Conservation (phyloP, 2,113 vertebrate genomes). For the Eira barbara region DNA sequence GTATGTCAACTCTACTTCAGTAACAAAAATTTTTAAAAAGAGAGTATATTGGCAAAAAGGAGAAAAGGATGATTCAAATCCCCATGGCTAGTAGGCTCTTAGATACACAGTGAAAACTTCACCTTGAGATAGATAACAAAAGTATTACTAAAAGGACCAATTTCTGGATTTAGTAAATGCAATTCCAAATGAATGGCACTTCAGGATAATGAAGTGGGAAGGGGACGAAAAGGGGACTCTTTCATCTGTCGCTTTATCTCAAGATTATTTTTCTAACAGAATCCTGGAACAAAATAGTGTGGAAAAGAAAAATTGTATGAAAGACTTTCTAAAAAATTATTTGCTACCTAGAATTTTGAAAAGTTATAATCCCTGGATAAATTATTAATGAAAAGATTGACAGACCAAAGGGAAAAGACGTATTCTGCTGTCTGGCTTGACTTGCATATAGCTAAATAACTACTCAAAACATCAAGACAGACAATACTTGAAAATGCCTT, state of each 20-base stretch:
- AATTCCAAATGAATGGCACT: neutral
- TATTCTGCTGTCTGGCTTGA: neutral
- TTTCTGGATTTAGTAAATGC: neutral
- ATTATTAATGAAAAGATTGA: neutral
- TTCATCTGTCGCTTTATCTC: neutral
- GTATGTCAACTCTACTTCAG: neutral
- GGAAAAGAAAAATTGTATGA: neutral
- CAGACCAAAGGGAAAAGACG: neutral
- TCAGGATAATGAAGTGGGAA: too few species aligned
- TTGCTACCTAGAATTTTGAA: neutral
- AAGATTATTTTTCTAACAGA: neutral
- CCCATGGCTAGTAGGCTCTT: neutral
- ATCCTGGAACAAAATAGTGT: neutral
- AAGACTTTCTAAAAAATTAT: neutral
- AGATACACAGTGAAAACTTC: neutral
- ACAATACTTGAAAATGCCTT: neutral
- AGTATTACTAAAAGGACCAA: neutral
- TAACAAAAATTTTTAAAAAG: neutral
- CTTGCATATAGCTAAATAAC: neutral
- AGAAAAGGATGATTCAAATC: neutral
- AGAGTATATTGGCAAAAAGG: neutral
- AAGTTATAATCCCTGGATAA: neutral
- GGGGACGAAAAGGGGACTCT: neutral
- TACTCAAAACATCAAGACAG: neutral
- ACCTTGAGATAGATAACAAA: neutral